A percentile compares a stretch with the other conserved stretches of the same genome.
These are phyloP conservation scores for Plumapathes pennacea DNA, from an alignment of 92 coral and sea anemone genomes.

Conservation along the genomic window DNA sequence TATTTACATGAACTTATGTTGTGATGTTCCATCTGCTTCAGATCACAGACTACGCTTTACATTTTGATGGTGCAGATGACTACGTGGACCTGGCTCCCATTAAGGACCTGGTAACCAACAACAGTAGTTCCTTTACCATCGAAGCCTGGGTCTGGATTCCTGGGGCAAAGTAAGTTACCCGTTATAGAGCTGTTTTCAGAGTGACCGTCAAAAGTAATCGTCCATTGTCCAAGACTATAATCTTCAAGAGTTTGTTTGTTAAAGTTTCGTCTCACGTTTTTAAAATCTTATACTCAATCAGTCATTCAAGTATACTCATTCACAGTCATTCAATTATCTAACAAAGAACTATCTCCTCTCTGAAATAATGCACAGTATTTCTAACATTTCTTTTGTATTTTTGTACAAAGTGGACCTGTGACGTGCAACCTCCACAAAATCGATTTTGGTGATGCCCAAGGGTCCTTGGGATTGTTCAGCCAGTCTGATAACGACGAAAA, in stretches of 20 bases:
- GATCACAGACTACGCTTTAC: conserved; percentile 34
- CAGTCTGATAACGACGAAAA: conserved; percentile 33
- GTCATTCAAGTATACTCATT: too few species aligned
- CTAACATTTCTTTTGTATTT: too few species aligned
- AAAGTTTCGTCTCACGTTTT: too few species aligned
- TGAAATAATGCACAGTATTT: too few species aligned
- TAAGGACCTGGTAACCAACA: conserved; percentile 5
- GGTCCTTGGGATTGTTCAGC: conserved; percentile 6
- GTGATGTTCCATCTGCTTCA: too few species aligned
- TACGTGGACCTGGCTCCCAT: conserved; percentile 20
- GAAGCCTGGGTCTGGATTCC: conserved; percentile 46
- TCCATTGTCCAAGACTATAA: too few species aligned
- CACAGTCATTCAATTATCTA: too few species aligned
- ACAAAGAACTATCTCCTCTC: neutral
- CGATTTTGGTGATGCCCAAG: conserved; percentile 6
- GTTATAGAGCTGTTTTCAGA: too few species aligned
- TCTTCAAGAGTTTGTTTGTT: too few species aligned
- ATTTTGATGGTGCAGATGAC: conserved; percentile 11
- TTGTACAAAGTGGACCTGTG: conserved; percentile 37
- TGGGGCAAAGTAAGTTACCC: conserved; percentile 38
- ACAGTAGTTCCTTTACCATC: conserved; percentile 26
- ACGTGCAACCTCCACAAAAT: conserved; percentile 13
- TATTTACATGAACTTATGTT: too few species aligned
- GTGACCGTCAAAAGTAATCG: too few species aligned
- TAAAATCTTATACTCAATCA: too few species aligned